Conservation (phyloP, 2,113 vertebrate genomes). For the Ceuthmochares aereus region DNA sequence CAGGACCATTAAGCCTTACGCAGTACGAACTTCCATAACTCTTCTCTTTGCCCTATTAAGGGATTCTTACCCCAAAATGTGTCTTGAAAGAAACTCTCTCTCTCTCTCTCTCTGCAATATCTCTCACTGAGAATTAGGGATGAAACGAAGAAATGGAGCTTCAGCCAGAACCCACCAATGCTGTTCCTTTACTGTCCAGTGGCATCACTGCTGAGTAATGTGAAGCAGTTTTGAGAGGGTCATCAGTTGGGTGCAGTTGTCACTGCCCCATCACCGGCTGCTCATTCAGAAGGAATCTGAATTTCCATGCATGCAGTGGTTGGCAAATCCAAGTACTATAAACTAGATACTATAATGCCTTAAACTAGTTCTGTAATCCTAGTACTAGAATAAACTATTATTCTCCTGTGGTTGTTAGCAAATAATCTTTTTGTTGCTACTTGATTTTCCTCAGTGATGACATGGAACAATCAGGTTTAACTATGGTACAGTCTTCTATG, state of each 20-base stretch:
- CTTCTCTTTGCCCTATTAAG: background rate
- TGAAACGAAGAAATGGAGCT: background rate
- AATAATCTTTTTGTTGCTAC: background rate
- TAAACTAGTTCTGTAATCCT: conserved; percentile 34
- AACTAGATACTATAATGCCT: background rate
- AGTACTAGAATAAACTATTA: conserved; percentile 17
- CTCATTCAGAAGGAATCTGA: conserved; percentile 65
- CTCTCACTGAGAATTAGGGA: background rate
- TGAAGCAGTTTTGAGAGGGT: conserved; percentile 38
- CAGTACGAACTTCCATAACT: background rate
- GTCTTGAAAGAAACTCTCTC: background rate
- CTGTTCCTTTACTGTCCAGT: conserved; percentile 13
- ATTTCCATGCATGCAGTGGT: conserved; percentile 38
- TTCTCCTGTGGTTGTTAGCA: background rate
- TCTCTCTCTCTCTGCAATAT: background rate
- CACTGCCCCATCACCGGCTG: conserved; percentile 54
- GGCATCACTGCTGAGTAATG: conserved; percentile 66
- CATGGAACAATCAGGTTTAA: background rate
- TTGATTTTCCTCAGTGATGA: background rate
- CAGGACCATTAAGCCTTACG: background rate
- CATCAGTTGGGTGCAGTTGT: conserved; percentile 54
- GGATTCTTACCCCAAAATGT: background rate
- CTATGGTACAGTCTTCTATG: background rate
- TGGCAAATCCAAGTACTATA: conserved; percentile 26
- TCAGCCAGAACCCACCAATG: background rate